These are phyloP conservation scores for Cantharis nigra DNA, from an alignment of 2,888 invertebrate species.

Conservation along the genomic window DNA sequence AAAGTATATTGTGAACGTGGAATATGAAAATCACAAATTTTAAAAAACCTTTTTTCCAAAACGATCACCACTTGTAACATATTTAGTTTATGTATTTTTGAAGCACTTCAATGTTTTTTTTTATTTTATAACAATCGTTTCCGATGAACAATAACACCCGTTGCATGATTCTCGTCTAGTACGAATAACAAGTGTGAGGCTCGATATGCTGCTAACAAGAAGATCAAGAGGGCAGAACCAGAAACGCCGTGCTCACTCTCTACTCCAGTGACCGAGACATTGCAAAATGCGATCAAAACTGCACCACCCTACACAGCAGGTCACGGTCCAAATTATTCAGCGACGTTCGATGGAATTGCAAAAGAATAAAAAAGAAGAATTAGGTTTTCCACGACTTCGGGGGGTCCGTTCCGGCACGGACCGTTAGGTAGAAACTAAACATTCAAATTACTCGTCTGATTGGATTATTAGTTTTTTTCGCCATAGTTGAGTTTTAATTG, in stretches of 20 bases:
- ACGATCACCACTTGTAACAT: not conserved
- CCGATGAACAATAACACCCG: not conserved
- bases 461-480: not conserved
- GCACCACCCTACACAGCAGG: conserved; percentile 22
- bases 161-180: conserved; percentile 2
- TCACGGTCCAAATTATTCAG: conserved; percentile 17
- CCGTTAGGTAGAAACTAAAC: conserved; percentile 15
- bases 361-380: conserved; percentile 9
- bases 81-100: not conserved
- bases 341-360: conserved; percentile 5
- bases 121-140: not conserved
- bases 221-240: conserved; percentile 22
- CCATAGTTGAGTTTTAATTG: not conserved
- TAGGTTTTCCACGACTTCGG: conserved; percentile 11
- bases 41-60: not conserved
- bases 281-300: conserved; percentile 28
- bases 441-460: not conserved
- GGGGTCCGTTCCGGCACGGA: conserved; percentile 7
- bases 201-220: conserved; percentile 27
- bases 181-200: conserved; percentile 34
- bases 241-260: conserved; percentile 40
- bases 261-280: conserved; percentile 47
- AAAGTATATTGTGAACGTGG: not conserved
- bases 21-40: not conserved
- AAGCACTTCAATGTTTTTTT: not conserved